A percentile compares a stretch with the other conserved stretches of the same genome.
These are phyloP conservation scores for Monopterus albus DNA, from an alignment of 2,113 vertebrate genomes.

Conservation along the genomic window DNA sequence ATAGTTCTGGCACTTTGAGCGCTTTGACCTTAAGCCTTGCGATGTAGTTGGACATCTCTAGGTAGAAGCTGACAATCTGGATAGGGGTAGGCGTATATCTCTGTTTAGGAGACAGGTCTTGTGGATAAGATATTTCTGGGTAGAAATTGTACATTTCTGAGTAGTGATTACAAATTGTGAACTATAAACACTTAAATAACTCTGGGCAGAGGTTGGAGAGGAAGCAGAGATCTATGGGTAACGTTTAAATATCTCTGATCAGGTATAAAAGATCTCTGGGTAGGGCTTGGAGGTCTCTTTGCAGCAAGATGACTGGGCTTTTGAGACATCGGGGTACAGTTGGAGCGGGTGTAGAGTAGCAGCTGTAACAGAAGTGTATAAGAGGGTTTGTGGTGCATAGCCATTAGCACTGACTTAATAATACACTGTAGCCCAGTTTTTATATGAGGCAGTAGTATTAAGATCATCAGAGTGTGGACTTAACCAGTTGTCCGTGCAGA, in stretches of 20 bases:
- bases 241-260: no score
- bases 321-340: neutral
- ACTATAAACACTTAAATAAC: no score
- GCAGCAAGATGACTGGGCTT: neutral
- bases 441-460: neutral
- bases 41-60: neutral
- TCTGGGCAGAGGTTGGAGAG: neutral
- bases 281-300: no score
- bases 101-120: neutral
- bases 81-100: neutral
- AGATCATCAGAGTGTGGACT: neutral
- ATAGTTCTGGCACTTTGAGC: neutral
- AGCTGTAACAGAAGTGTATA: neutral
- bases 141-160: neutral
- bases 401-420: neutral
- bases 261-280: no score
- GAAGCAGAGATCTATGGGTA: no score
- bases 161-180: neutral
- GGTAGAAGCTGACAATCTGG: neutral
- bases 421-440: constrained; percentile 6
- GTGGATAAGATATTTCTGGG: neutral
- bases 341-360: neutral
- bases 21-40: constrained; percentile 14
- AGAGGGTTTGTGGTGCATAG: neutral
- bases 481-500: no score